These are phyloP conservation scores for Lucinisca nassula DNA, from an alignment of 2,888 invertebrate species.

Conservation along the genomic window DNA sequence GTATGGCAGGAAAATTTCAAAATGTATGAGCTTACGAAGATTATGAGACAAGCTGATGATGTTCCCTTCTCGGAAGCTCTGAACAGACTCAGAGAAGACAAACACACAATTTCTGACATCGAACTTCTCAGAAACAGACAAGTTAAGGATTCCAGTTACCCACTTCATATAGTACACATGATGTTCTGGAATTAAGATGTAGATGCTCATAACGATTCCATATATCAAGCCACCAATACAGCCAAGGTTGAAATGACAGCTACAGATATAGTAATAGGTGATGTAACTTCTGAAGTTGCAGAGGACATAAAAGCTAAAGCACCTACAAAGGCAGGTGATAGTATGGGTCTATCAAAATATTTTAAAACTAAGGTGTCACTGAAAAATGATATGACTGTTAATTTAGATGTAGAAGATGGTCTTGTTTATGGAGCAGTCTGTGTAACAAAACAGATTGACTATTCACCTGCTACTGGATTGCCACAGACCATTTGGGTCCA, in stretches of 20 bases:
- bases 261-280: conserved; percentile 46
- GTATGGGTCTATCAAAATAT: conserved; percentile 33
- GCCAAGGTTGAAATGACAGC: conserved; percentile 14
- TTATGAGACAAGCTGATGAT: conserved; percentile 14
- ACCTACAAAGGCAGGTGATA: conserved; percentile 7
- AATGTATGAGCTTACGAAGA: conserved; percentile 21
- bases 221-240: not conserved
- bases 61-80: not conserved
- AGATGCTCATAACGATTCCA: conserved; percentile 8
- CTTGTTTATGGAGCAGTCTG: conserved; percentile 54
- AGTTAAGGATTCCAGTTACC: conserved; percentile 19
- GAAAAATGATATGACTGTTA: conserved; percentile 46
- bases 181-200: conserved; percentile 26
- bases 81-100: not conserved
- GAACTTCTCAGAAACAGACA: not conserved
- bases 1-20: conserved; percentile 13
- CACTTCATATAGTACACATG: conserved; percentile 26
- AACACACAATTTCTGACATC: not conserved
- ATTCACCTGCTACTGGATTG: not conserved
- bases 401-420: conserved; percentile 55
- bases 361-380: conserved; percentile 19
- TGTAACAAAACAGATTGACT: not conserved
- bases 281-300: conserved; percentile 31
- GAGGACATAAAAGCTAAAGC: conserved; percentile 19
- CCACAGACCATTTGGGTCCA: conserved; percentile 27